Evolutionary conservation across 1,140 invertebrate species (phyloP).

Genomic region (Papilio helenus): DNA sequence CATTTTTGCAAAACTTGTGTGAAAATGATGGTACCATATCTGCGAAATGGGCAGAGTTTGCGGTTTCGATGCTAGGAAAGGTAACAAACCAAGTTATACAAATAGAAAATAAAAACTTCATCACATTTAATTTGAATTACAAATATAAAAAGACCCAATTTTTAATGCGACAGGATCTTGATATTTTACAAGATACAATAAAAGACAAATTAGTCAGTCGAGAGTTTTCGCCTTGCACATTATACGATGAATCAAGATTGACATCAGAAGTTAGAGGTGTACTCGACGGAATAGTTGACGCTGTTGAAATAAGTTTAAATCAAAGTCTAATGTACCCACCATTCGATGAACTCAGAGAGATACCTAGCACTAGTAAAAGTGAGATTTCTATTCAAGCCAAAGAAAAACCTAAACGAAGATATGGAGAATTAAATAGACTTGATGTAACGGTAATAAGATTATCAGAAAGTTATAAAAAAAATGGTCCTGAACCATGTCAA

Average conservation of each 20-base stretch:
- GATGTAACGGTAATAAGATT: slow-evolving; percentile 73
- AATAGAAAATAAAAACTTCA: slow-evolving; percentile 43
- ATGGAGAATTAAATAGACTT: slow-evolving; percentile 66
- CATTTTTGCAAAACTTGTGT: slow-evolving; percentile 60
- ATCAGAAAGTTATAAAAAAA: slow-evolving; percentile 46
- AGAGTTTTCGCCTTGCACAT: not conserved
- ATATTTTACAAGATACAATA: slow-evolving; percentile 28
- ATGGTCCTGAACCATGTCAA: slow-evolving; percentile 47
- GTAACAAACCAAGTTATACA: slow-evolving; percentile 53
- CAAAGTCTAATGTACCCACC: slow-evolving; percentile 61
- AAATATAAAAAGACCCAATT: slow-evolving; percentile 64
- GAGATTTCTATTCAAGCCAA: slow-evolving; percentile 43
- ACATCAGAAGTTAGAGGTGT: slow-evolving; percentile 53
- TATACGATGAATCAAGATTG: slow-evolving; percentile 38
- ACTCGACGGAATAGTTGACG: slow-evolving; percentile 59
- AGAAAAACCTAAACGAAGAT: slow-evolving; percentile 67
- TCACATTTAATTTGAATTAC: slow-evolving; percentile 70
- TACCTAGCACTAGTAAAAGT: slow-evolving; percentile 25
- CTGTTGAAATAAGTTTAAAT: slow-evolving; percentile 68
- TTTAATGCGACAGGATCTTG: slow-evolving; percentile 62
- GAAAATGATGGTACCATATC: slow-evolving; percentile 61
- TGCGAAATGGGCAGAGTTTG: slow-evolving; percentile 72
- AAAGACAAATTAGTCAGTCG: slow-evolving; percentile 28
- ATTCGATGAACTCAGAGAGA: slow-evolving; percentile 51
- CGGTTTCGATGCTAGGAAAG: slow-evolving; percentile 62